Evolutionary conservation across 2,888 invertebrate genomes (phyloP), one percentile per base, ranked within the genome.

Genomic region (Helicoverpa assulta): DNA sequence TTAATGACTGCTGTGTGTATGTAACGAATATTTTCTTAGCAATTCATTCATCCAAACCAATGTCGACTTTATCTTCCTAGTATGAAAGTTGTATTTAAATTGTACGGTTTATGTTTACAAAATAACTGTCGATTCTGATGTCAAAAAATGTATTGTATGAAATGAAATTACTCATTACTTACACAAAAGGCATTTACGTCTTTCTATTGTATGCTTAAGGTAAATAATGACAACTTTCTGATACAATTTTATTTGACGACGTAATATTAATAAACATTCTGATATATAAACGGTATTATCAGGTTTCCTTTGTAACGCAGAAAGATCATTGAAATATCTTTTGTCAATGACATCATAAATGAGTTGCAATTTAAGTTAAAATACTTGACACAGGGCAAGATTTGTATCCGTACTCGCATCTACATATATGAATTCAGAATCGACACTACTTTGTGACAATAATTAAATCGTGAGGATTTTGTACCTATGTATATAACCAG

Each of bases 1-100:
- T 93, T 94, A 94, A 94, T 94, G 92, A 94, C 92, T 92, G 87
- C 84, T 85, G 80, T 85, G 82, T 82, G 74, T 79, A 83, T 85
- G 85, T 86, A 86, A 71, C 71, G 51, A 63, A 71, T 76, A 81
- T 68, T 73, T 81, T 66, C 18, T 58, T 16, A 37, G 55, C 66
- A 67, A 66, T 67, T 54, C 52, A 19, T 29, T 4, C 0, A 0
- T 14, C 18, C 4, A 2, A 1, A 0, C 37, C 10, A 81, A 70
- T 21, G 67, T 57, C 8, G 16, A 66, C 70, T 67, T 53, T 67
- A 26, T 0, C 0, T 0, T 0, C 1, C 0, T 3, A 0, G 2
- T 0, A 1, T 47, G 1, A 59, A 40, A 43, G 77, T 67, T 58
- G 8, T 57, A 0, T 50, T 66, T 73, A 0, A 8, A 56, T 7